These are phyloP conservation scores for Tangara arthus DNA, from an alignment of 2,797 vertebrate genomes.

Conservation along the genomic window DNA sequence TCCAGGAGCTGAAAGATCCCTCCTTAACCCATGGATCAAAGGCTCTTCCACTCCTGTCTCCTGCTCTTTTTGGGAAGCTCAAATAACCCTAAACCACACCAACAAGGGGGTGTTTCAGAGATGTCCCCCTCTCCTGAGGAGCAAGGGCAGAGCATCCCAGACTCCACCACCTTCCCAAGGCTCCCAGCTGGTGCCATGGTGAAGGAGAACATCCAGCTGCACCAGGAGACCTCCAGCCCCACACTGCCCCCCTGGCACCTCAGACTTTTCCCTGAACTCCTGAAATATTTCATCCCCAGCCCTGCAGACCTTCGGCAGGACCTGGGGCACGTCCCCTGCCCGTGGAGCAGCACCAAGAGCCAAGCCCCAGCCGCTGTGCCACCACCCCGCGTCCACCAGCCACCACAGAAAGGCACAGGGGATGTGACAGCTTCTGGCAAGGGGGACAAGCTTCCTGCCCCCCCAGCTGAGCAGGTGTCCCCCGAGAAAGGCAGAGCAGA, in stretches of 20 bases:
- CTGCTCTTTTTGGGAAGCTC: neutral
- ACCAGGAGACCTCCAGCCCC: accelerated
- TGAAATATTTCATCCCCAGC: neutral
- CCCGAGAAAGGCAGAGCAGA: conserved; percentile 51
- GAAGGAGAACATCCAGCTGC: neutral
- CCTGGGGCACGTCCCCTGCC: neutral
- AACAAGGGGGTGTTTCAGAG: neutral
- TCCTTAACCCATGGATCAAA: neutral
- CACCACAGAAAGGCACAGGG: neutral
- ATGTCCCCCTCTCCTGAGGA: neutral
- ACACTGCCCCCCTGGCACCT: accelerated
- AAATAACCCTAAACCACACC: neutral
- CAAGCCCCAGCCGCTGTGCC: neutral
- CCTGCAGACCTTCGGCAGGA: neutral
- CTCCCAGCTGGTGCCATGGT: neutral
- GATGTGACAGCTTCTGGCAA: neutral
- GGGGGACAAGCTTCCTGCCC: neutral
- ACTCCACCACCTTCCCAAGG: neutral
- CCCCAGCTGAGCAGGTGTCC: neutral
- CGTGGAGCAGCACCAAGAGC: neutral
- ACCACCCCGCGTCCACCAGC: neutral
- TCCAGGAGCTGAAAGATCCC: neutral
- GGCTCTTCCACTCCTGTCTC: neutral
- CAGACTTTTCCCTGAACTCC: neutral
- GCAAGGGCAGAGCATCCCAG: neutral